These are phyloP conservation scores for Monoplex corrugatus DNA, from an alignment of 2,888 invertebrate genomes.

Conservation along the genomic window DNA sequence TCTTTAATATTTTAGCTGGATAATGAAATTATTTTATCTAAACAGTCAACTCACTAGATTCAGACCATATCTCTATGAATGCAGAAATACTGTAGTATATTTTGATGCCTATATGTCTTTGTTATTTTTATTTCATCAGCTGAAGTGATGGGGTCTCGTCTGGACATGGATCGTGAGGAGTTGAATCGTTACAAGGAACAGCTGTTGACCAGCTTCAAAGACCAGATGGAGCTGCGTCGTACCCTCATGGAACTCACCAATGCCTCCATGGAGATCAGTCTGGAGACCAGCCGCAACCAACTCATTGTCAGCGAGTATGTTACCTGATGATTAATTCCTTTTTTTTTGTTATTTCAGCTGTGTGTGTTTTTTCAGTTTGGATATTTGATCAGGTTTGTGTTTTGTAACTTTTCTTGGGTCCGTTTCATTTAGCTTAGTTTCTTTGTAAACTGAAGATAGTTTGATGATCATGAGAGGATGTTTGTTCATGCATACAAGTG, in stretches of 20 bases:
- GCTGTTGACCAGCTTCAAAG: slow-evolving; percentile 93
- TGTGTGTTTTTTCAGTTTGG: neutral
- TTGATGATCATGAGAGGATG: too few relatives aligned
- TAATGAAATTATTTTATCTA: too few relatives aligned
- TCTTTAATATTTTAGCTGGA: too few relatives aligned
- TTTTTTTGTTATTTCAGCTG: neutral
- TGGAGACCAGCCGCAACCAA: slow-evolving; percentile 94
- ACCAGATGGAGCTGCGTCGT: slow-evolving; percentile 93
- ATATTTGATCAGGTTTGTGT: neutral
- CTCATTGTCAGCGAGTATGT: slow-evolving; percentile 91
- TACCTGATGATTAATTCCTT: neutral
- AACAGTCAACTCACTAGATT: too few relatives aligned
- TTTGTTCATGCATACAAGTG: too few relatives aligned
- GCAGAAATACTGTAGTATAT: too few relatives aligned
- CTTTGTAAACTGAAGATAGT: too few relatives aligned
- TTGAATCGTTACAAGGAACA: slow-evolving; percentile 88
- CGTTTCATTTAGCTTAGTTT: too few relatives aligned
- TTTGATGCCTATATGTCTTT: too few relatives aligned
- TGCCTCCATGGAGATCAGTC: slow-evolving; percentile 91
- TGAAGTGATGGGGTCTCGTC: slow-evolving; percentile 87
- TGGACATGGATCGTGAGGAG: slow-evolving; percentile 83
- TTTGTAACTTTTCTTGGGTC: too few relatives aligned
- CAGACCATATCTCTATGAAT: too few relatives aligned
- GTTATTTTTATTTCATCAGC: slow-evolving; percentile 70
- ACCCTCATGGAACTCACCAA: slow-evolving; percentile 95